phyloP scores from a whole-genome alignment of 1,140 invertebrate species.

The Orussus abietinus region DNA sequence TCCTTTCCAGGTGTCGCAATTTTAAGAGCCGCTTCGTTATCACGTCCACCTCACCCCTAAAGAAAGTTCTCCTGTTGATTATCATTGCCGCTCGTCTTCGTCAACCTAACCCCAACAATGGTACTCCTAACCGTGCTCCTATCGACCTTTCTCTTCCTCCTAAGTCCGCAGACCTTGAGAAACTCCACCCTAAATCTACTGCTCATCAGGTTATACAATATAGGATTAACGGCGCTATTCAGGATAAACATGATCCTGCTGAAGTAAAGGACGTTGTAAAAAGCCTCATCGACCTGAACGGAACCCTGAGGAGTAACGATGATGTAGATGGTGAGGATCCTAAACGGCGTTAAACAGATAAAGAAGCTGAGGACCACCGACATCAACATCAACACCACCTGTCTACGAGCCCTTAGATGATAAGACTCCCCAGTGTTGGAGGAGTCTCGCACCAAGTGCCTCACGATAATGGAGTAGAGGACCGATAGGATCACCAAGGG shows the following conservation, averaged over 20 bases:
- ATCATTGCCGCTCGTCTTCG: slow-evolving; percentile 45
- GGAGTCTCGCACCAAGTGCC: slow-evolving; percentile 65
- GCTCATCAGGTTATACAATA: slow-evolving; percentile 81
- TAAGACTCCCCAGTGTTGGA: slow-evolving; percentile 61
- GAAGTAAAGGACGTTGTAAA: slow-evolving; percentile 77
- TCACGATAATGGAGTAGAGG: slow-evolving; percentile 74
- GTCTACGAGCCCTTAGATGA: slow-evolving; percentile 60
- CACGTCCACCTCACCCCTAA: too few species aligned
- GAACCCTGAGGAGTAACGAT: slow-evolving; percentile 62
- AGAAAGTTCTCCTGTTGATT: slow-evolving; percentile 47
- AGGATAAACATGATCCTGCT: slow-evolving; percentile 81
- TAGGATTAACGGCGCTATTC: slow-evolving; percentile 80
- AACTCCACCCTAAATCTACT: slow-evolving; percentile 80
- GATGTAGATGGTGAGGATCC: slow-evolving; percentile 78
- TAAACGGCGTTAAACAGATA: slow-evolving; percentile 79
- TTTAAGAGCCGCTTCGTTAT: too few species aligned
- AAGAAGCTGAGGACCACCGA: slow-evolving; percentile 84
- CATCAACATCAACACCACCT: slow-evolving; percentile 78
- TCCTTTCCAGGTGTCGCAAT: too few species aligned
- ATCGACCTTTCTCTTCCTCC: slow-evolving; percentile 41
- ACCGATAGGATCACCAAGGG: slow-evolving; percentile 71
- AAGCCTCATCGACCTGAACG: slow-evolving; percentile 63
- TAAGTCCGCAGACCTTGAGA: slow-evolving; percentile 59
- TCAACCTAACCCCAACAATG: slow-evolving; percentile 39
- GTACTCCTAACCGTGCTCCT: slow-evolving; percentile 53